Base-by-base conservation (phyloP, 1,140 invertebrate genomes). In the Bombus waltoni region DNA sequence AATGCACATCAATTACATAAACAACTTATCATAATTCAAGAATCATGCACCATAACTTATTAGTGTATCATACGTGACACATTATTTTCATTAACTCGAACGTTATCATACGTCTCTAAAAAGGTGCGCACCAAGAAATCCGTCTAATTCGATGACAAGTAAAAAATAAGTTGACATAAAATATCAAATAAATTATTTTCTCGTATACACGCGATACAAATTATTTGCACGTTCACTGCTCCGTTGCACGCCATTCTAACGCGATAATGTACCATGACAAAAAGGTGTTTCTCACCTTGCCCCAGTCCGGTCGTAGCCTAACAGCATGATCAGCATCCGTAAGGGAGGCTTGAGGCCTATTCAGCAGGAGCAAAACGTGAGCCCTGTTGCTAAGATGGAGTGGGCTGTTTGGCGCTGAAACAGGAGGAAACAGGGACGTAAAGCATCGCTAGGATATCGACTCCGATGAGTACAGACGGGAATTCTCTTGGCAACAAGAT, bases 371-470 rank as follows among this genome's bases (percentile, higher is more conserved):
- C 78, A 97, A 95, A 62, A 96, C 96, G 92, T 97, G 96, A 28
- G 97, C 96, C 88, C 97, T 96, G 92, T 97, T 97, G 86, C 97
- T 96, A 66, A 97, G 95, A 82, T 97, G 95, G 82, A 97, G 94
- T 90, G 97, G 97, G 93, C 97, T 97, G 77, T 96, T 96, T 13
- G 96, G 96, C 86, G 96, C 97, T 98, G 95, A 38, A 97, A 96
- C 83, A 88, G 91, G 77, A 92, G 89, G 82, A 88, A 82, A 73
- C 85, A 89, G 74, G 53, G 35, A 77, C 62, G 75, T 73, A 87
- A 86, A 89, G 47, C 47, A 71, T 66, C 28, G 42, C 28, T 70
- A n/a, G 59, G 83, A 86, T 81, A 28, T 44, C 42, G 66, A 25
- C 73, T 70, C 25, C 42, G 25, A 47, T 6, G n/a, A 70, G 62